A percentile compares a stretch with the other conserved stretches of the same genome.
Evolutionary conservation across 2,113 vertebrate genomes (phyloP).

Genomic region (Mobula hypostoma): DNA sequence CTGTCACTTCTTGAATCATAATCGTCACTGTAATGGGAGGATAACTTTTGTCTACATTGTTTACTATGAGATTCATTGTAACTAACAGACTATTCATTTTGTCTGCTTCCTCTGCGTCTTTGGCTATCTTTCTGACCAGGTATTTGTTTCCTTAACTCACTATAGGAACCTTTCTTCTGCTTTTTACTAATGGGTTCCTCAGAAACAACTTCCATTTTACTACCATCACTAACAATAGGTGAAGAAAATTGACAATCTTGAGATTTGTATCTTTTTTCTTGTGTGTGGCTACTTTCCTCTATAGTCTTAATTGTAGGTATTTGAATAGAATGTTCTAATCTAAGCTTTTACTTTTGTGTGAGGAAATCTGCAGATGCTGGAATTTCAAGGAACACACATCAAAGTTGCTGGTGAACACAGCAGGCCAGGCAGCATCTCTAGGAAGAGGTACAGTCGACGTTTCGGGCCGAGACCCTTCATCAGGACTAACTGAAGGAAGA

Average conservation of each 20-base stretch:
- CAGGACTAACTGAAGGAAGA: no score
- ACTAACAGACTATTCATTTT: conserved; percentile 64
- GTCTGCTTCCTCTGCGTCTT: conserved; percentile 58
- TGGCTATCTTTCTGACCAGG: conserved; percentile 48
- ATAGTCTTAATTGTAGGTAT: conserved; percentile 48
- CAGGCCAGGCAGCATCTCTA: no score
- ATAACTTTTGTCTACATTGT: conserved; percentile 66
- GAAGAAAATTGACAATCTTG: conserved; percentile 66
- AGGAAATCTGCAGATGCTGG: no score
- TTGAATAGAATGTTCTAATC: conserved; percentile 44
- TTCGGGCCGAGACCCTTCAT: no score
- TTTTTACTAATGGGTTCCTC: conserved; percentile 54
- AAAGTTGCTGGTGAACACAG: no score
- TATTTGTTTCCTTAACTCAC: conserved; percentile 53
- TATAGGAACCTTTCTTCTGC: conserved; percentile 45
- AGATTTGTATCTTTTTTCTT: conserved; percentile 61
- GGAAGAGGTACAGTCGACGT: no score
- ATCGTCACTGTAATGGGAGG: conserved; percentile 72
- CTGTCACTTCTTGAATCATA: conserved; percentile 72
- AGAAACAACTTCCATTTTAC: conserved; percentile 49
- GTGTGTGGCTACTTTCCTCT: conserved; percentile 55
- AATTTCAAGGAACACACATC: no score
- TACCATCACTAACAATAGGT: conserved; percentile 62
- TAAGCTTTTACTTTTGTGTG: conserved; percentile 63
- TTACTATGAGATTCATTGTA: conserved; percentile 66